Percentiles rank a stretch among this genome's conserved stretches.
phyloP scores from a whole-genome alignment of 2,113 vertebrate genomes.

The Dicerorhinus sumatrensis region DNA sequence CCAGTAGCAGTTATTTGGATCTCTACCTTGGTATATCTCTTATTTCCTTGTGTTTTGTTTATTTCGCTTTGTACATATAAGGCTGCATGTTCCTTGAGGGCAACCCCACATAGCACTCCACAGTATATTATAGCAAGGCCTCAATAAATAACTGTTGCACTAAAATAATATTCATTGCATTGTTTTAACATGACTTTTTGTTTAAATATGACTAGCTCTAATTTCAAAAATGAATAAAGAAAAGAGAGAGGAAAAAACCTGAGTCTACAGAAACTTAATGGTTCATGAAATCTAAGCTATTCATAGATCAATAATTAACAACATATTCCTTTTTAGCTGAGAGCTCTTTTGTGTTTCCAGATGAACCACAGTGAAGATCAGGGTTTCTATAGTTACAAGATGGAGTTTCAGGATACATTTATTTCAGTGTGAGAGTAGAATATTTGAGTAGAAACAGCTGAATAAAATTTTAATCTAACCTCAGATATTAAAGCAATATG shows the following conservation, averaged over 20 bases:
- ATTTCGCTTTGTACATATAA: not conserved
- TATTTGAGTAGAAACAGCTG: constrained; percentile 83
- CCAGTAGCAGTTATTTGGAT: not conserved
- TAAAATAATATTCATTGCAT: not conserved
- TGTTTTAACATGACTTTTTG: constrained; percentile 4
- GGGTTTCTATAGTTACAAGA: constrained; percentile 88
- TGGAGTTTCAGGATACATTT: constrained; percentile 85
- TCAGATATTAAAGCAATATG: constrained; percentile 80
- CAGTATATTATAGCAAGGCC: not conserved
- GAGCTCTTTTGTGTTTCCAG: constrained; percentile 78
- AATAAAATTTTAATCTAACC: constrained; percentile 77
- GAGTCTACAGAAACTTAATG: constrained; percentile 51
- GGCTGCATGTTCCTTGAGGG: not conserved
- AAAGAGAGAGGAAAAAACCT: not conserved
- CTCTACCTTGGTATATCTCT: not conserved
- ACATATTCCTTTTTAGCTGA: constrained; percentile 74
- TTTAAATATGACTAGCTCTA: constrained; percentile 49
- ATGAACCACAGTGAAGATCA: constrained; percentile 69
- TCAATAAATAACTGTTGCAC: not conserved
- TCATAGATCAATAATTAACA: constrained; percentile 81
- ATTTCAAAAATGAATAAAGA: not conserved
- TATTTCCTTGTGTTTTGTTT: not conserved
- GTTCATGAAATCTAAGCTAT: constrained; percentile 68
- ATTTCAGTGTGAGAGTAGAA: constrained; percentile 73
- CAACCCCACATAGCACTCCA: not conserved